Conservation (phyloP, 1,140 invertebrate species). For the Chlorops oryzae region DNA sequence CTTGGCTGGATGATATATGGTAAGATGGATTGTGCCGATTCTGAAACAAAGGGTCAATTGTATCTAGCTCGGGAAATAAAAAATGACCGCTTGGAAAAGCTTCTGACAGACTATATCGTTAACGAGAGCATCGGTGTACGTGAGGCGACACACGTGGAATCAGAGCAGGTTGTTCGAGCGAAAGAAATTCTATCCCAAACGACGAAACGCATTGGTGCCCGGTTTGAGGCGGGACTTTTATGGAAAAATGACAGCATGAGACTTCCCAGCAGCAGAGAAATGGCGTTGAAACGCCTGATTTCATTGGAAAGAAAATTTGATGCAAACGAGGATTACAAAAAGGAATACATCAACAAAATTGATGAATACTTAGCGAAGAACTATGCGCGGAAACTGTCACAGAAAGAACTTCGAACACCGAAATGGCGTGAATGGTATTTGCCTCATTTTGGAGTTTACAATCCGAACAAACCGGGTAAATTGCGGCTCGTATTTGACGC, state of each 20-base stretch:
- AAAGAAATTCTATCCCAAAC: not conserved
- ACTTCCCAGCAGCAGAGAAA: not conserved
- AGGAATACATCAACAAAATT: not conserved
- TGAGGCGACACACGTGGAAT: no score
- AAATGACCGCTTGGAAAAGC: no score
- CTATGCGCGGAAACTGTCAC: not conserved
- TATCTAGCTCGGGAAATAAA: no score
- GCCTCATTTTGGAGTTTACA: constrained; percentile 27
- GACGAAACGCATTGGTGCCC: not conserved
- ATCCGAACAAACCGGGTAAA: constrained; percentile 27
- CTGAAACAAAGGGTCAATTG: no score
- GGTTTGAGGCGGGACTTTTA: not conserved
- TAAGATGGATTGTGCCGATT: no score
- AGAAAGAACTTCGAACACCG: not conserved
- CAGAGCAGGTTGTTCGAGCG: no score
- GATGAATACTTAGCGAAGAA: no score
- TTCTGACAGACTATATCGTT: no score
- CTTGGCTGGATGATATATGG: no score
- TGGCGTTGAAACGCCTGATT: not conserved
- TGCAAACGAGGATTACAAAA: not conserved
- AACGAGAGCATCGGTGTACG: no score
- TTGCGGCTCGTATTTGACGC: constrained; percentile 27
- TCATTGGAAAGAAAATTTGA: constrained; percentile 8
- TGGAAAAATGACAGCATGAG: not conserved
- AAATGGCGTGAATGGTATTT: constrained; percentile 25